phyloP scores from a whole-genome alignment of 2,797 vertebrate genomes.

The Notolepis coatsorum region DNA sequence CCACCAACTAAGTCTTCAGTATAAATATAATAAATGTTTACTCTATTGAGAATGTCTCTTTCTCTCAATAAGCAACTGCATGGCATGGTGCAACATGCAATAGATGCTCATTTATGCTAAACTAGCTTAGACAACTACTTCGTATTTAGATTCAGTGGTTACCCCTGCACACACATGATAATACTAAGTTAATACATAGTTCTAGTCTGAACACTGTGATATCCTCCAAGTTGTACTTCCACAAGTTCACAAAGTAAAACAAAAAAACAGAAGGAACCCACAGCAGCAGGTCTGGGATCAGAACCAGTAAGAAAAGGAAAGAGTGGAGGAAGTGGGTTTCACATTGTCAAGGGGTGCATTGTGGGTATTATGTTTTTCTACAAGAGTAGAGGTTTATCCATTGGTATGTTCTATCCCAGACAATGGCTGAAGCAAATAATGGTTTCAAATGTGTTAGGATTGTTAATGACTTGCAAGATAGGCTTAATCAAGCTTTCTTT shows the following conservation, averaged over 20 bases:
- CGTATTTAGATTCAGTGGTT: no score
- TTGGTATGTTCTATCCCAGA: neutral
- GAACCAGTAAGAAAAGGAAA: constrained; percentile 2
- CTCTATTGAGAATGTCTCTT: no score
- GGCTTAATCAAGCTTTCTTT: neutral
- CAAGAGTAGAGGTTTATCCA: constrained; percentile 47
- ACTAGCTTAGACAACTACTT: no score
- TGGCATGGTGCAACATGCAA: no score
- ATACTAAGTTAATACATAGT: no score
- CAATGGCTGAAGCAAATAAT: no score
- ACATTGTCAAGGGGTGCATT: constrained; percentile 74
- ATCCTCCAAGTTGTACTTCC: no score
- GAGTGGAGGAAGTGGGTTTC: constrained; percentile 69
- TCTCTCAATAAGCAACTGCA: no score
- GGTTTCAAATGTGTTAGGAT: constrained; percentile 1
- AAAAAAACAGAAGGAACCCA: constrained; percentile 58
- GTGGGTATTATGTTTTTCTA: constrained; percentile 34
- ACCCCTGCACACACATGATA: no score
- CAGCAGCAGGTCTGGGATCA: no score
- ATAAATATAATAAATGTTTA: constrained; percentile 41
- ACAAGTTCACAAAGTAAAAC: constrained; percentile 32
- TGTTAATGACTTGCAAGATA: neutral
- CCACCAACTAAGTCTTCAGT: constrained; percentile 34
- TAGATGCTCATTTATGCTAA: no score
- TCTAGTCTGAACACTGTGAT: no score